Percentiles rank a stretch among this genome's conserved stretches.
Evolutionary conservation across 1,140 invertebrate genomes (phyloP).

Genomic region (Neomicropteryx cornuta): DNA sequence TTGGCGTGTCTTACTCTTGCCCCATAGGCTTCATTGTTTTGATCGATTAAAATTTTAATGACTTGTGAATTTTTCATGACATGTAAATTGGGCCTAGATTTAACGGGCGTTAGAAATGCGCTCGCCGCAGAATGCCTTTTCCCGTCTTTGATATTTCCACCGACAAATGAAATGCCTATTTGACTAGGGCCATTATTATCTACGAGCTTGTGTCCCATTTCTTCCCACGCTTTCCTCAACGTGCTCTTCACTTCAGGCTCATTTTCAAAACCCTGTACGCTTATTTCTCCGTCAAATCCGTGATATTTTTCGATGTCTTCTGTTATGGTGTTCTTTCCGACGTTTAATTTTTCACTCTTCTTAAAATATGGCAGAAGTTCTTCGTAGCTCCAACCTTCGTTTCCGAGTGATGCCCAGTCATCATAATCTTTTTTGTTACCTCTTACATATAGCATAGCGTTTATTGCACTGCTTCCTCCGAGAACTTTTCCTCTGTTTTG

Average conservation of each 20-base stretch:
- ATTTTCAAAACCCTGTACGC: conserved; percentile 6
- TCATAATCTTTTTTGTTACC: conserved; percentile 56
- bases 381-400: conserved; percentile 50
- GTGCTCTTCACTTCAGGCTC: conserved; percentile 17
- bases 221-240: conserved; percentile 35
- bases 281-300: conserved; percentile 10
- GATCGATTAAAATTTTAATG: conserved; percentile 30
- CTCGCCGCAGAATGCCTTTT: conserved; percentile 46
- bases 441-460: conserved; percentile 71
- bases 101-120: conserved; percentile 46
- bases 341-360: conserved; percentile 25
- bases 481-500: conserved; percentile 60
- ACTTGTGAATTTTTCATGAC: conserved; percentile 50
- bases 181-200: conserved; percentile 38
- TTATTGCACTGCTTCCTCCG: conserved; percentile 68
- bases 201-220: conserved; percentile 31
- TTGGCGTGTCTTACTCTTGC: conserved; percentile 25
- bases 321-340: conserved; percentile 8
- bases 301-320: conserved; percentile 6
- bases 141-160: conserved; percentile 40
- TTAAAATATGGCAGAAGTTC: conserved; percentile 52
- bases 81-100: conserved; percentile 52
- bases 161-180: conserved; percentile 37
- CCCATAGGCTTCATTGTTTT: conserved; percentile 22
- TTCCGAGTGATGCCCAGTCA: conserved; percentile 46